Conservation (phyloP, 2,888 invertebrate genomes). For the Octonoba sinensis region DNA sequence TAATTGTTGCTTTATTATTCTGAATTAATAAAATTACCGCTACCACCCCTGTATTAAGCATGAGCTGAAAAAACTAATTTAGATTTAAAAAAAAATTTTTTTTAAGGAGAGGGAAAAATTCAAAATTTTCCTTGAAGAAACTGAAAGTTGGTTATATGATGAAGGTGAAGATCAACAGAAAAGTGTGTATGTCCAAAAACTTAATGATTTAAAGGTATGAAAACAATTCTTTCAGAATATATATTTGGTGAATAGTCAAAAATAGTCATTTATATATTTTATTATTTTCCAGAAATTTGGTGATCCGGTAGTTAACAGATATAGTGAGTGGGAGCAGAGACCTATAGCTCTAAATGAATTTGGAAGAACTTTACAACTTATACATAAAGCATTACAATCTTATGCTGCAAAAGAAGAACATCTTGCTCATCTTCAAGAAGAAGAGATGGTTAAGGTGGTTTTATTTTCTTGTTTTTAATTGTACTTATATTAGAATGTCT, state of each 20-base stretch:
- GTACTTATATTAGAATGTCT: neutral
- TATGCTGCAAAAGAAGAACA: constrained; percentile 79
- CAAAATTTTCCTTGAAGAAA: constrained; percentile 79
- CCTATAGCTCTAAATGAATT: constrained; percentile 86
- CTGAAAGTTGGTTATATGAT: constrained; percentile 98
- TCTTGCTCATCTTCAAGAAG: constrained; percentile 81
- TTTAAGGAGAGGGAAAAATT: constrained; percentile 69
- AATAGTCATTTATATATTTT: neutral
- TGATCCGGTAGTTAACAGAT: constrained; percentile 88
- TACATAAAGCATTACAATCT: constrained; percentile 84
- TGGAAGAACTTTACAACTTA: constrained; percentile 81
- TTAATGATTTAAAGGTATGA: constrained; percentile 73
- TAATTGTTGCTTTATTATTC: too few species aligned
- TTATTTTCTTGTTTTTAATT: neutral
- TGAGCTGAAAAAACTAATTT: too few species aligned
- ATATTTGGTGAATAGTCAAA: neutral
- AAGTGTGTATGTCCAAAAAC: constrained; percentile 77
- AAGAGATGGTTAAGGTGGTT: constrained; percentile 81
- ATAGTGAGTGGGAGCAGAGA: constrained; percentile 84
- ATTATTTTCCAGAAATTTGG: constrained; percentile 79
- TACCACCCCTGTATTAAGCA: too few species aligned
- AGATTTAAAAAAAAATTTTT: too few species aligned
- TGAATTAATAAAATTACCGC: neutral
- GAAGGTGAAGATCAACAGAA: constrained; percentile 93
- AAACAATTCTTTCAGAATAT: too few species aligned